Evolutionary conservation across 2,113 vertebrate genomes (phyloP).

Genomic region (Corynorhinus townsendii): DNA sequence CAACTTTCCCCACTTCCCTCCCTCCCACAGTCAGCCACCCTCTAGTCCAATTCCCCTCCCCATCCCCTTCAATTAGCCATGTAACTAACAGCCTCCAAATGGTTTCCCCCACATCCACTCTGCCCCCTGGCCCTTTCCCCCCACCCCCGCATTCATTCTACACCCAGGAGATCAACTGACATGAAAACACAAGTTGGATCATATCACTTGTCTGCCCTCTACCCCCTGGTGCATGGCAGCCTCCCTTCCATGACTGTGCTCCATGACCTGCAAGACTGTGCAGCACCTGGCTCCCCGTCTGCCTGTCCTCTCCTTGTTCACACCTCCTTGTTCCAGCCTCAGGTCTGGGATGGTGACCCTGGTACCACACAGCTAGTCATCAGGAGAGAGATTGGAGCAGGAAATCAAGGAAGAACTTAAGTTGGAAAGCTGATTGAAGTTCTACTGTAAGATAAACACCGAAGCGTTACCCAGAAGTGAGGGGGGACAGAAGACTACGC

Average conservation of each 20-base stretch:
- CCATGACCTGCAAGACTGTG: not conserved
- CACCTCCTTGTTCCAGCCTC: not conserved
- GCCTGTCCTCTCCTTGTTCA: not conserved
- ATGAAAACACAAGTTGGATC: not conserved
- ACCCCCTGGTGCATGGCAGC: not conserved
- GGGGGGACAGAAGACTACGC: not conserved
- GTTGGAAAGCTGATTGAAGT: not conserved
- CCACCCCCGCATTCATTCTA: not conserved
- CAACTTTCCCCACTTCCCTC: not conserved
- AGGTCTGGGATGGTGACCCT: not conserved
- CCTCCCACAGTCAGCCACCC: not conserved
- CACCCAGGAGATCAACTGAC: not conserved
- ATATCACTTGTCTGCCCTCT: fast-evolving
- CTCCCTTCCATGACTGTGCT: not conserved
- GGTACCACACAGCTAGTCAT: not conserved
- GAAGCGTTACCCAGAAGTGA: not conserved
- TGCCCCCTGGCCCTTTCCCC: not conserved
- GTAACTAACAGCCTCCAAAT: not conserved
- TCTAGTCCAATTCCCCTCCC: not conserved
- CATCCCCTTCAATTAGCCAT: not conserved
- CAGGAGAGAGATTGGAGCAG: not conserved
- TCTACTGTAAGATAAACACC: not conserved
- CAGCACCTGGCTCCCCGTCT: not conserved
- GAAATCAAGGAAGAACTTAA: not conserved
- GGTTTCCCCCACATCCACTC: not conserved